Percentiles rank a stretch among this genome's conserved stretches.
Evolutionary conservation across 2,888 invertebrate genomes (phyloP).

Genomic region (Miltochrista miniata): DNA sequence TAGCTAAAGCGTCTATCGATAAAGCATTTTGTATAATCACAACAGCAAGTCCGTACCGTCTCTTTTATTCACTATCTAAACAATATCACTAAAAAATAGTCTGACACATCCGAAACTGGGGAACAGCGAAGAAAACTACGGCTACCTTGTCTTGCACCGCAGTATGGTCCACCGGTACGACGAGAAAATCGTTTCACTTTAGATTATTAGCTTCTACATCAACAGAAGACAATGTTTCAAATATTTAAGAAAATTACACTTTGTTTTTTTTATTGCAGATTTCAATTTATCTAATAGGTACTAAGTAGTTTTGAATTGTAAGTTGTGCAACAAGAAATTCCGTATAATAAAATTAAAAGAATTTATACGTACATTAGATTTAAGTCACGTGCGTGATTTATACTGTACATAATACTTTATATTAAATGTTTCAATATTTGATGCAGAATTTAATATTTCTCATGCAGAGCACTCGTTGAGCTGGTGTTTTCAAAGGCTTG

Average conservation of each 20-base stretch:
- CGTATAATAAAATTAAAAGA: not conserved
- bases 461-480: slow-evolving; percentile 37
- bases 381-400: slow-evolving; percentile 15
- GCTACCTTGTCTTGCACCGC: slow-evolving; percentile 75
- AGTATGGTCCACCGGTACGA: slow-evolving; percentile 58
- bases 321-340: slow-evolving; percentile 6
- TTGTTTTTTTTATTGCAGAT: slow-evolving; percentile 18
- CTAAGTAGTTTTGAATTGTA: slow-evolving; percentile 21
- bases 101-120: slow-evolving; percentile 80
- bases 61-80: slow-evolving; percentile 77
- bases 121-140: slow-evolving; percentile 80
- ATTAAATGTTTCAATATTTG: slow-evolving; percentile 4
- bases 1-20: slow-evolving; percentile 79
- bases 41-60: slow-evolving; percentile 71
- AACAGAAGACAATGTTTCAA: slow-evolving; percentile 35
- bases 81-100: slow-evolving; percentile 78
- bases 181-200: slow-evolving; percentile 68
- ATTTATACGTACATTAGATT: slow-evolving; percentile 1
- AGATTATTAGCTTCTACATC: slow-evolving; percentile 30
- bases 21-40: slow-evolving; percentile 82
- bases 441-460: slow-evolving; percentile 28
- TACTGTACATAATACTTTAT: slow-evolving; percentile 15
- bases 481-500: slow-evolving; percentile 42
- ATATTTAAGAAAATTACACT: slow-evolving; percentile 28
- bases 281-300: slow-evolving; percentile 11